Evolutionary conservation across 2,797 vertebrate species (phyloP), one percentile per base, ranked within the genome.

Genomic region (Craterocephalus amniculus): DNA sequence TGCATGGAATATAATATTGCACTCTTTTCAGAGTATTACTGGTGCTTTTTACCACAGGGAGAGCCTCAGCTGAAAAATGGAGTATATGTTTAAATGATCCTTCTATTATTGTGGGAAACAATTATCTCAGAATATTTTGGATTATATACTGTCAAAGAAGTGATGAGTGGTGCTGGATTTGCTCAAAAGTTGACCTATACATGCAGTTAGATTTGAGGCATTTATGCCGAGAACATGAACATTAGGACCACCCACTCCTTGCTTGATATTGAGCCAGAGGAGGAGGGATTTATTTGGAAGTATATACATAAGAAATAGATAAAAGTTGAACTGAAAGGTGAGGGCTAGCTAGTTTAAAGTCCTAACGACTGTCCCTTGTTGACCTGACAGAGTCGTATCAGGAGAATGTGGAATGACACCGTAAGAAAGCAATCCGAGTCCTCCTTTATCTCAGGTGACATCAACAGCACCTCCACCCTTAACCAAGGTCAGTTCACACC

Each of bases 361-460:
- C 86, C 87, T 93, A 92, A 91, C 77, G 74, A 79, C 74, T 92
- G 84, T 92, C 89, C 91, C 92, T 93, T 96, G 94, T 94, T 83
- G 87, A 79, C 93, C 94, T 91, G 89, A 95, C 95, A 99, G 97
- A 99, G 98, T 93, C 97, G 97, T 91, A 99, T 99, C 94, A 96
- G 98, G 90, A 97, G 98, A 93, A 99, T 99, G 97, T 99, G 98
- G 98, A 99, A 99, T 93, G 98, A 99, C 95, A 99, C 98, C 93
- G 98, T 99, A 94, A 96, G 97, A 94, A 99, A 99, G 93, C 98
- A 99, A 85, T 97, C 98, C 56, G 98, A 99, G 95, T 99, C 97
- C 36, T 99, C 98, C 92, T 99, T 99, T 96, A 99, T 99, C 96
- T 99, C 98, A 97, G 98, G 98, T 97, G 98, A 99, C 96, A 99